phyloP scores from a whole-genome alignment of 1,140 invertebrate genomes.

The Drosophila burlai region DNA sequence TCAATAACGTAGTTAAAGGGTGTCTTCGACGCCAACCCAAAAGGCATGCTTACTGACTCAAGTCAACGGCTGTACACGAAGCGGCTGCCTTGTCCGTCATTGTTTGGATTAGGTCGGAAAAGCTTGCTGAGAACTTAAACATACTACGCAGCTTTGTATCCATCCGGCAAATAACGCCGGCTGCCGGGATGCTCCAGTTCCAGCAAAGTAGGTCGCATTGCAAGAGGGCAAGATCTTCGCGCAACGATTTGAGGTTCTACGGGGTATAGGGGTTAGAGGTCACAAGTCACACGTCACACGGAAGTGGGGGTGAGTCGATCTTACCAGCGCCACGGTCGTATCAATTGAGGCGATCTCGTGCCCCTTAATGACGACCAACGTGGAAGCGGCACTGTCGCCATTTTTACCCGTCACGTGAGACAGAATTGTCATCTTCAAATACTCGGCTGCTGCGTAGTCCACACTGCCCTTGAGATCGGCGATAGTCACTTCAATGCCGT shows the following conservation, averaged over 20 bases:
- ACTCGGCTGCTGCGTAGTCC: constrained; percentile 76
- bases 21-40: too few relatives aligned
- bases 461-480: constrained; percentile 71
- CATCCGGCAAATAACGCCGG: constrained; percentile 77
- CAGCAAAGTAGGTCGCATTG: constrained; percentile 77
- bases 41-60: background rate
- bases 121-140: constrained; percentile 68
- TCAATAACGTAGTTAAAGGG: too few relatives aligned
- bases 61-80: constrained; percentile 18
- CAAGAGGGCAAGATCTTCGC: constrained; percentile 66
- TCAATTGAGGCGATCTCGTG: constrained; percentile 87
- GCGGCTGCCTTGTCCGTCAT: constrained; percentile 15
- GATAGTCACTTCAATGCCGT: constrained; percentile 48
- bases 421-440: constrained; percentile 70
- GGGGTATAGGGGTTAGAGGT: background rate
- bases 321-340: constrained; percentile 88
- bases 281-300: background rate
- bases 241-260: constrained; percentile 73
- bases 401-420: constrained; percentile 51
- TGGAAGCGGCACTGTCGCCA: constrained; percentile 3
- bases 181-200: constrained; percentile 79
- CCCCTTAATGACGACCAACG: constrained; percentile 88
- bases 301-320: background rate
- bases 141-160: constrained; percentile 64
- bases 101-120: constrained; percentile 61